These are phyloP conservation scores for Drosophila murphyi DNA, from an alignment of 1,140 invertebrate genomes.

Conservation along the genomic window DNA sequence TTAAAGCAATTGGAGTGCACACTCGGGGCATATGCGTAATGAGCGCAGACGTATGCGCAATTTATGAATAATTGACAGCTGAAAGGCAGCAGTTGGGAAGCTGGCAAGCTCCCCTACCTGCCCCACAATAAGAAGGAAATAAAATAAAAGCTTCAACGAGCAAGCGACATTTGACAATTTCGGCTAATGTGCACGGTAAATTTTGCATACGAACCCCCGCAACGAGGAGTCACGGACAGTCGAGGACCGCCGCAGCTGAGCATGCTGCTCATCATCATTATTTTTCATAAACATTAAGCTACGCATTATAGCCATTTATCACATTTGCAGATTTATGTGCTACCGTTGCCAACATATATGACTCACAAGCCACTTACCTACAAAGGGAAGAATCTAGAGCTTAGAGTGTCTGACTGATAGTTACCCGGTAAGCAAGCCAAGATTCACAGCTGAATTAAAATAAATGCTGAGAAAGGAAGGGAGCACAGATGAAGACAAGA, in stretches of 20 bases:
- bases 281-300: constrained; percentile 79
- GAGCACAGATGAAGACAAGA: too few relatives aligned
- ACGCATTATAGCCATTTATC: constrained; percentile 79
- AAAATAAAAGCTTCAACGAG: constrained; percentile 25
- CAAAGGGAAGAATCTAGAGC: neutral
- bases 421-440: neutral
- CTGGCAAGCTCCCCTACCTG: neutral
- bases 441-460: too few relatives aligned
- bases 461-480: too few relatives aligned
- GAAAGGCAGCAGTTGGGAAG: constrained; percentile 56
- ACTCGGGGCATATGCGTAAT: constrained; percentile 67
- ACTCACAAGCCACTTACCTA: neutral
- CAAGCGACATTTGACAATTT: constrained; percentile 46
- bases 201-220: constrained; percentile 60
- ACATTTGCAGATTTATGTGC: constrained; percentile 77
- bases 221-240: neutral
- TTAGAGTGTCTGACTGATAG: neutral
- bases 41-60: constrained; percentile 69
- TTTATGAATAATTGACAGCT: constrained; percentile 78
- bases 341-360: constrained; percentile 48
- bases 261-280: constrained; percentile 74
- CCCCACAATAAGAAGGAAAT: too few relatives aligned
- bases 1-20: constrained; percentile 52
- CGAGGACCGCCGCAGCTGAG: constrained; percentile 19
- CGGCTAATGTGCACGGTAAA: constrained; percentile 45